phyloP scores from a whole-genome alignment of 2,888 invertebrate genomes.

The Pomacea canaliculata region DNA sequence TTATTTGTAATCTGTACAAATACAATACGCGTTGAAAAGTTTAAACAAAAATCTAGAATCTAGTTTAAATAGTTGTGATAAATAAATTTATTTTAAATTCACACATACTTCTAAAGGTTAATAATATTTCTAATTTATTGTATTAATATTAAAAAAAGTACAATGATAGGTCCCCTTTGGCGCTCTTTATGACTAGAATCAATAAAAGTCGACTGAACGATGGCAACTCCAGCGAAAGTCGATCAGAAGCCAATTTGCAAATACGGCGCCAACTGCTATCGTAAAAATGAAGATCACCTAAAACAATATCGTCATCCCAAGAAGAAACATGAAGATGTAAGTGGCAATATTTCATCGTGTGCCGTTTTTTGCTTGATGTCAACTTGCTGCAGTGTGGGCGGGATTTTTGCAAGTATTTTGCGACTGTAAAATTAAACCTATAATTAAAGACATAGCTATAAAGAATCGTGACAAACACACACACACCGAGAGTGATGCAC shows the following conservation, averaged over 20 bases:
- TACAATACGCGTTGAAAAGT: no score
- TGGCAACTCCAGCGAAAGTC: slow-evolving; percentile 19
- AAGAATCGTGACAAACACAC: no score
- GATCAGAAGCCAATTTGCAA: slow-evolving; percentile 47
- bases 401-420: no score
- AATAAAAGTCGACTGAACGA: not conserved
- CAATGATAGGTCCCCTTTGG: not conserved
- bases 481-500: no score
- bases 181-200: not conserved
- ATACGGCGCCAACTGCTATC: slow-evolving; percentile 59
- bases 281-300: slow-evolving; percentile 54
- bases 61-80: not conserved
- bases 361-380: not conserved
- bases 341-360: not conserved
- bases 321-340: slow-evolving; percentile 34
- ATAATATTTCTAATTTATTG: not conserved
- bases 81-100: not conserved
- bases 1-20: not conserved
- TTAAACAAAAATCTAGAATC: no score
- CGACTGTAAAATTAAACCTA: no score
- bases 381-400: no score
- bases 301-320: slow-evolving; percentile 53
- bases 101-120: not conserved
- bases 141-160: not conserved
- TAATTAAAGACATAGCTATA: no score